Base-by-base conservation (phyloP, 2,113 vertebrate genomes). In the Felis catus region DNA sequence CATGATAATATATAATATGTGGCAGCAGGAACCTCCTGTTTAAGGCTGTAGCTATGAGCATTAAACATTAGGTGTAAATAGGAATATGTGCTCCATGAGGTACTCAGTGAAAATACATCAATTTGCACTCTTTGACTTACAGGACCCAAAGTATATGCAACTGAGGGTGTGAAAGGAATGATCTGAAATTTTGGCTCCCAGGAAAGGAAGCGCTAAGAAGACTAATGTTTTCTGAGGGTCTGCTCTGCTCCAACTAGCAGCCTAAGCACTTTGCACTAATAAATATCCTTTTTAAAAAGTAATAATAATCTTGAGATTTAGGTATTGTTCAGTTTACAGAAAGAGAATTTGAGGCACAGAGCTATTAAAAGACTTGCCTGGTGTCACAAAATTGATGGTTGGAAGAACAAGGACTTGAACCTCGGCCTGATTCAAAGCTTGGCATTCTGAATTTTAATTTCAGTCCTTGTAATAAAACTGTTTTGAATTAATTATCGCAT, bases 401-500 rank as follows among this genome's bases (percentile, higher is more conserved):
- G 2, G 21, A 82, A 3, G 45, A 83, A 33, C 21, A 23, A 33
- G 31, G 8, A 55, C 15, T 89, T 16, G 92, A 94, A 94, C 3
- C 25, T 33, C 63, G 7, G 14, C 1, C 19, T 89, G 33, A 61
- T 71, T 2, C 27, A 94, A 36, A 95, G 11, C 18, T 87, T 92
- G 79, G 16, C 55, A 39, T 83, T 93, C 36, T 91, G 36, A 65
- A 79, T 91, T 96, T 93, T 86, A 89, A 87, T 94, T 66, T 94
- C 19, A 61, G 48, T 89, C 27, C 27, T 63, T 63, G 31, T 27
- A 89, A 95, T 80, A 85, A 92, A 94, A 76, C 65, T 70, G 36
- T 92, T 97, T 83, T 88, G 5, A 92, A 96, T 94, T 91, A 97
- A 96, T 96, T 96, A 93, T 85, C 65, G 15, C 76, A 12, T 91